Evolutionary conservation across 2,113 vertebrate genomes (phyloP), one percentile per base, ranked within the genome.

Genomic region (Trachemys scripta): DNA sequence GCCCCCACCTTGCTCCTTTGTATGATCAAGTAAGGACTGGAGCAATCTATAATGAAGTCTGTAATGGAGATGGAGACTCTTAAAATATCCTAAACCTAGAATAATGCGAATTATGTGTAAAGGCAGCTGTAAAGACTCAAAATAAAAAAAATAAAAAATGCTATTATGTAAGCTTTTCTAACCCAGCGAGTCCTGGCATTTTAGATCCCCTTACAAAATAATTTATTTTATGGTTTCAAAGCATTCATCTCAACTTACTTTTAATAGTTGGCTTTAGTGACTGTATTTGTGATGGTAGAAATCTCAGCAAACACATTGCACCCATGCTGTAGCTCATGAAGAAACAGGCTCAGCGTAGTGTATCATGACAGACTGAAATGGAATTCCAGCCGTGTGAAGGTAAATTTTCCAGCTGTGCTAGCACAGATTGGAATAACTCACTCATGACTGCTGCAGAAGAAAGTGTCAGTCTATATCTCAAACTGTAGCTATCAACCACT

Each of bases 341-440:
- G 96, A 98, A 98, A 83, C 84, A 94, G 97, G 94, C 0, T 47
- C 96, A 98, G 78, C 47, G 90, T 96, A 97, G 95, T 98, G 97
- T 98, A 96, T 98, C 98, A 97, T 97, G 98, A 98, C 97, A 98
- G 92, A 82, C 94, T 92, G 97, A 98, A 98, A 98, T 98, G 97
- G 96, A 98, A 98, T 98, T 97, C 95, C 93, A 96, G 92, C 82
- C 89, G 0, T 97, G 93, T 96, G 97, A 98, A 98, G 98, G 98
- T 98, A 98, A 98, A 98, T 98, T 98, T 98, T 98, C 98, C 96
- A 97, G 98, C 96, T 84, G 76, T 97, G 96, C 94, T 98, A 95
- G 92, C 96, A 95, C 96, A 97, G 95, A 98, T 97, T 98, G 98
- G 97, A 98, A 98, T 98, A 98, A 98, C 96, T 98, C 98, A 98